A percentile compares a stretch with the other conserved stretches of the same genome.
Evolutionary conservation across 2,888 invertebrate species (phyloP).

Genomic region (Sarcophaga carnaria): DNA sequence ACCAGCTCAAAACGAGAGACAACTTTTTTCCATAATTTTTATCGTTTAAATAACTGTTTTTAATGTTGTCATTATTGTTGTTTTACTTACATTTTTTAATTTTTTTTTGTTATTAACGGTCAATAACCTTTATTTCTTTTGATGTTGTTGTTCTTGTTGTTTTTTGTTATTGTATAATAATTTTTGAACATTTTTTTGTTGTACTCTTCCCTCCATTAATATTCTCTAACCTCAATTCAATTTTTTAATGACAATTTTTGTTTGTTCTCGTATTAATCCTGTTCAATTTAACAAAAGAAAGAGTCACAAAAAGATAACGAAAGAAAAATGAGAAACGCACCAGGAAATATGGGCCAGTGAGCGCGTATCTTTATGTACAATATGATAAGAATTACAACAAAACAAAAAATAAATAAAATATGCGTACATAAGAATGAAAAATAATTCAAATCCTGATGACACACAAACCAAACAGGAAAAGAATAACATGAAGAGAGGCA

Average conservation of each 20-base stretch:
- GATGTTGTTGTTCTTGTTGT: conserved; percentile 46
- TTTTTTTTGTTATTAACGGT: conserved; percentile 44
- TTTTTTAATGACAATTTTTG: conserved; percentile 42
- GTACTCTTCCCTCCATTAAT: conserved; percentile 49
- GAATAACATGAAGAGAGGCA: too few relatives aligned
- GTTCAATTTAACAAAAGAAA: conserved; percentile 21
- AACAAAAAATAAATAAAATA: too few relatives aligned
- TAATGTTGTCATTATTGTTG: conserved; percentile 6
- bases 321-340: background rate
- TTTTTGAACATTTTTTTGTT: conserved; percentile 38
- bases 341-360: background rate
- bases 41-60: conserved; percentile 43
- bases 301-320: background rate
- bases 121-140: conserved; percentile 56
- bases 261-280: conserved; percentile 31
- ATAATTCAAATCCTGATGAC: too few relatives aligned
- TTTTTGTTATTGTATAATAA: conserved; percentile 52
- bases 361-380: background rate
- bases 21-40: conserved; percentile 4
- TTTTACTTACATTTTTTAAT: background rate
- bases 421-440: too few relatives aligned
- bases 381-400: background rate
- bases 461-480: too few relatives aligned
- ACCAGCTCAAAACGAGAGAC: background rate
- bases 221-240: conserved; percentile 68